Evolutionary conservation across 1,140 invertebrate species (phyloP), one percentile per base, ranked within the genome.

Genomic region (Thaumatotibia leucotreta): DNA sequence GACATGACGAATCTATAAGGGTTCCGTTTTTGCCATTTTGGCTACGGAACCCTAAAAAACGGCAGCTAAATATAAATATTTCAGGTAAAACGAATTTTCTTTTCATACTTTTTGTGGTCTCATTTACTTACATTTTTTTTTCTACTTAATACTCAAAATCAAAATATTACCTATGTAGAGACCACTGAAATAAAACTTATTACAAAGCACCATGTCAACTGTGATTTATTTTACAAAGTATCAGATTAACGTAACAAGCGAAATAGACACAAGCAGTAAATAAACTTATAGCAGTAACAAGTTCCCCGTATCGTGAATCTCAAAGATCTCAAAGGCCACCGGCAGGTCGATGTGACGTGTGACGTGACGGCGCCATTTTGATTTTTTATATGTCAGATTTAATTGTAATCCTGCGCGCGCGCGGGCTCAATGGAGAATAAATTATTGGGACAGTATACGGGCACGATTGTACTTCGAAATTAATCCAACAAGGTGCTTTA

Each of bases 301-400:
- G 50, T 54, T 23, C 11, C 50, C 50, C 10, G 23, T 54, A 54
- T 54, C 24, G 10, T 24, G 10, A 27, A 27, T 54, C 50, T 27
- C 22, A 54, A 54, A n/a, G n/a, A n/a, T n/a, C n/a, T n/a, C n/a
- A n/a, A 54, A 54, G 50, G 50, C 23, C 39, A 54, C 23, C 50
- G 50, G 22, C 50, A 50, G 68, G 67, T 69, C 39, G 31, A 63
- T 54, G 61, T n/a, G n/a, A n/a, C n/a, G 66, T 50, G 31, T 69
- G 68, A 69, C 68, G 68, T 65, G 58, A 66, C 4, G 45, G 35
- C 22, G 61, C 64, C 64, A 69, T 65, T 69, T 66, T 61, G 52
- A 65, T 58, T 63, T 65, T 64, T 65, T 35, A 54, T 54, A 54
- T 11, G 50, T 54, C 50, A 54, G 50, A 54, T 24, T 49, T 24